Evolutionary conservation across 2,113 vertebrate genomes (phyloP), one percentile per base, ranked within the genome.

Genomic region (Chelonoidis abingdonii): DNA sequence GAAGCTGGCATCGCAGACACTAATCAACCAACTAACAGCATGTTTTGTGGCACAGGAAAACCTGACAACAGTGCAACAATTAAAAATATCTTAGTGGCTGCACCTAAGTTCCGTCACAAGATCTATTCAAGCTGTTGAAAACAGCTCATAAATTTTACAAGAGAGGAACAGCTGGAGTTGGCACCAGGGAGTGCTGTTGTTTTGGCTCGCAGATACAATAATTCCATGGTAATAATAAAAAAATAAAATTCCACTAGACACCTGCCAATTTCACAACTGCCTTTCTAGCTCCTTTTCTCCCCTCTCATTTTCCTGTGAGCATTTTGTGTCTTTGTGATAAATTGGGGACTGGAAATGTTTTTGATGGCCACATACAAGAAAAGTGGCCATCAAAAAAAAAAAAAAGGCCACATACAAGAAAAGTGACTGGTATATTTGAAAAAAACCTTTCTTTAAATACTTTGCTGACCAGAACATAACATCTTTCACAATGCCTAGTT

Each of bases 91-190:
- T 94, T 95, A 1, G 4, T 52, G 75, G 83, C 84, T 44, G 65
- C 78, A 47, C 89, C 65, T 47, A 96, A 92, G 89, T 85, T 95
- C 89, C 52, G 69, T 49, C 89, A 57, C 84, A 91, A 91, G 88
- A 90, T 76, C 93, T 91, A 87, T 78, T 90, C 92, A 87, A 38
- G 87, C 89, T 94, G 92, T 94, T 93, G 88, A 88, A 96, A 96
- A 92, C 89, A 96, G 92, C 93, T 96, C 87, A 56, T 97, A 92
- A 94, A 96, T 97, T 97, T 97, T 97, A 93, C 91, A 95, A 94
- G 94, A 83, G 88, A 95, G 82, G 87, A 98, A 95, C 96, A 97
- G 96, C 96, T 98, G 96, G 96, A 97, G 93, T n/a, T 96, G 93
- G 92, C 95, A 93, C 95, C 75, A 86, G 87, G 91, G 86, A 96